These are phyloP conservation scores for Temnothorax rugatulus DNA, from an alignment of 2,888 invertebrate genomes.

Conservation along the genomic window DNA sequence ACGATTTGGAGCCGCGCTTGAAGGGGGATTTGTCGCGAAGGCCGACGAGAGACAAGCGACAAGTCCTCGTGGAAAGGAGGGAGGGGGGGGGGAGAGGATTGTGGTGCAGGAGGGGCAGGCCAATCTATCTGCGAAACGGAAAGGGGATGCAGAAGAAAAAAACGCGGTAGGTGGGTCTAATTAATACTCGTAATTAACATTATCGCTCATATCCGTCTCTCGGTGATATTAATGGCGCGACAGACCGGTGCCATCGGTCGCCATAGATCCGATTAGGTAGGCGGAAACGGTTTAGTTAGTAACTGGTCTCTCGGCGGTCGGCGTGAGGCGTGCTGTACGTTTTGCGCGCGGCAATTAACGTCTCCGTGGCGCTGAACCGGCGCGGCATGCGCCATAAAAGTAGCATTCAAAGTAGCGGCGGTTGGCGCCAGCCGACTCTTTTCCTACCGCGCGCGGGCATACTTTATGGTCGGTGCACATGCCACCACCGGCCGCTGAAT, in stretches of 20 bases:
- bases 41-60: too few relatives aligned
- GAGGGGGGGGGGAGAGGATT: not conserved
- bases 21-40: not conserved
- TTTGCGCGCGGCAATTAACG: constrained; percentile 73
- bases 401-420: constrained; percentile 80
- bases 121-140: not conserved
- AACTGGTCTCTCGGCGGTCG: constrained; percentile 28
- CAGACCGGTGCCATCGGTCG: constrained; percentile 30
- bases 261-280: constrained; percentile 36
- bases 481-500: constrained; percentile 50
- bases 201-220: constrained; percentile 10
- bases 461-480: constrained; percentile 79
- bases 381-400: constrained; percentile 80
- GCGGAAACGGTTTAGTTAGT: constrained; percentile 42
- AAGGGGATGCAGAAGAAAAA: not conserved
- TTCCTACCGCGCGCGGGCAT: constrained; percentile 77
- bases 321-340: constrained; percentile 35
- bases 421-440: constrained; percentile 81
- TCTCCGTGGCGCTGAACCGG: constrained; percentile 68
- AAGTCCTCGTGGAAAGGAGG: too few relatives aligned
- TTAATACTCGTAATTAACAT: constrained; percentile 21
- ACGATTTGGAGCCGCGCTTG: not conserved
- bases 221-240: constrained; percentile 29
- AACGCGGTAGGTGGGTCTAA: not conserved
- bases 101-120: too few relatives aligned